phyloP scores from a whole-genome alignment of 2,113 vertebrate genomes.

The Emydura subglobosa region DNA sequence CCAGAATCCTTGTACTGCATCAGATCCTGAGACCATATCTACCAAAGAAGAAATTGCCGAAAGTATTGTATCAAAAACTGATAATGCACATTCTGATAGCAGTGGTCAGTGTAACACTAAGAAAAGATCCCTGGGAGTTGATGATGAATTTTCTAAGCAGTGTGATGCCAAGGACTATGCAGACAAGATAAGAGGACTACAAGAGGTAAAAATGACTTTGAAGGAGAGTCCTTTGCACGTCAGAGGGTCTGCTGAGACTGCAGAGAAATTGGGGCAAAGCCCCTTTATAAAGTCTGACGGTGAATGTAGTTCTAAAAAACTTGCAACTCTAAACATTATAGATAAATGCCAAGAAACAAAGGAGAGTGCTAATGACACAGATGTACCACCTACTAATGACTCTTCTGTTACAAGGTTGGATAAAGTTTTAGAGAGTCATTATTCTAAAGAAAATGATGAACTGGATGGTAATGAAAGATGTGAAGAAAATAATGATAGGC shows the following conservation, averaged over 20 bases:
- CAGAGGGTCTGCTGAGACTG: neutral
- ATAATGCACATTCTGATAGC: constrained; percentile 10
- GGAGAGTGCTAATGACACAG: neutral
- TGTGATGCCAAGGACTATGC: neutral
- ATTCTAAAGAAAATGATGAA: constrained; percentile 19
- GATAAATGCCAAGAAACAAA: constrained; percentile 51
- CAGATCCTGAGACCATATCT: constrained; percentile 38
- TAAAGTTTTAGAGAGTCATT: constrained; percentile 33
- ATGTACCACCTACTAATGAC: constrained; percentile 7
- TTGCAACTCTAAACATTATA: neutral
- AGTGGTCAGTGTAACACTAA: constrained; percentile 31
- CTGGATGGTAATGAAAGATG: neutral
- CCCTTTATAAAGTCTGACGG: neutral
- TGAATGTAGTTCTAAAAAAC: constrained; percentile 60
- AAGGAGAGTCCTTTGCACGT: constrained; percentile 49
- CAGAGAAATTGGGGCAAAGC: constrained; percentile 37
- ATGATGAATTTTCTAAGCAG: neutral
- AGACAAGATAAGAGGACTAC: constrained; percentile 25
- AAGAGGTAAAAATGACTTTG: constrained; percentile 34
- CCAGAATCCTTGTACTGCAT: constrained; percentile 12
- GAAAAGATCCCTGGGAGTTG: neutral
- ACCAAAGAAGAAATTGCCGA: constrained; percentile 72
- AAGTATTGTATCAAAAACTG: constrained; percentile 24
- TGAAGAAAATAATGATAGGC: constrained; percentile 33
- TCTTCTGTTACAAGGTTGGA: constrained; percentile 36